Conservation (phyloP, 2,113 vertebrate species). For the Cyrtonyx montezumae region DNA sequence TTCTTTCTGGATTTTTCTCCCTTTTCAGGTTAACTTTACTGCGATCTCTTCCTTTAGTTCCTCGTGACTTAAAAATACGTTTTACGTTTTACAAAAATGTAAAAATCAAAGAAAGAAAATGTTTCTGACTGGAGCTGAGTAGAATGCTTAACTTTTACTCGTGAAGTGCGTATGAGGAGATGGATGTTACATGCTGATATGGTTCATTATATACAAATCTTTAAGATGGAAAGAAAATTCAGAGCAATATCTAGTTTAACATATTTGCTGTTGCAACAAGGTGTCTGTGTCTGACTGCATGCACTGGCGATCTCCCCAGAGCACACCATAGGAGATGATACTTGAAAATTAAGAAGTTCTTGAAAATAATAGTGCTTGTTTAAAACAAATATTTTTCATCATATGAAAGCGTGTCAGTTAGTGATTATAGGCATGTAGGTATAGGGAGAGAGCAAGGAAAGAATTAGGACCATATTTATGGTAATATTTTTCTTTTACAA, state of each 20-base stretch:
- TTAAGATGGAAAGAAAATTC: neutral
- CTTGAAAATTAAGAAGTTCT: neutral
- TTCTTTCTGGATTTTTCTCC: neutral
- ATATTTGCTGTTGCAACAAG: neutral
- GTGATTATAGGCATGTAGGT: neutral
- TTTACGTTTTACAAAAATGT: neutral
- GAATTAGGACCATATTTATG: neutral
- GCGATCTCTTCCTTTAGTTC: neutral
- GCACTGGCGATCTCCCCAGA: neutral
- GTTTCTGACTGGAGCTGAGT: neutral
- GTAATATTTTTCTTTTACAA: neutral
- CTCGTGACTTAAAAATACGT: neutral
- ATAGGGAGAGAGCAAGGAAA: neutral
- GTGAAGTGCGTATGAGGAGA: neutral
- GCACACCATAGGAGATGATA: neutral
- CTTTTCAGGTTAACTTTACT: neutral
- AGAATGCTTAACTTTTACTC: neutral
- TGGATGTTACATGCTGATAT: accelerated
- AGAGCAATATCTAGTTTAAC: neutral
- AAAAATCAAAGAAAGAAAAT: neutral
- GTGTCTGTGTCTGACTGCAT: neutral
- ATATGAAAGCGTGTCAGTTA: neutral
- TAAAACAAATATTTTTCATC: neutral
- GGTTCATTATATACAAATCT: neutral
- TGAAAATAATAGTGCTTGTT: neutral